Conservation (phyloP, 1,140 invertebrate species). For the Halictus rubicundus region DNA sequence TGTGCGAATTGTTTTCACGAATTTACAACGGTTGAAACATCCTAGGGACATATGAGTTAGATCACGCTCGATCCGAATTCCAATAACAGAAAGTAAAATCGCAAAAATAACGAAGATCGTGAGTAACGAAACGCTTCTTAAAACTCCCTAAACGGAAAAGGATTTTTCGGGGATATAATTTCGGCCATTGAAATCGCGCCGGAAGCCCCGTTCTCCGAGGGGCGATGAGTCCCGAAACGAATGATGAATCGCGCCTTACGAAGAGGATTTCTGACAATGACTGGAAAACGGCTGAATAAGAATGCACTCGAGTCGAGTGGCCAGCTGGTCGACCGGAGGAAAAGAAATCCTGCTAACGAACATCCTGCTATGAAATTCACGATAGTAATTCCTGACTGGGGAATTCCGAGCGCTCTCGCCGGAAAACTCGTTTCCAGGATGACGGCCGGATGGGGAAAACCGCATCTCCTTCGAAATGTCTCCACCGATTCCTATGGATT, state of each 20-base stretch:
- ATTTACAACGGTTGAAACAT: no score
- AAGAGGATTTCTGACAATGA: constrained; percentile 34
- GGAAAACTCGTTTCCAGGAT: constrained; percentile 50
- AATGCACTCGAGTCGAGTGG: constrained; percentile 55
- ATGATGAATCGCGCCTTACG: constrained; percentile 47
- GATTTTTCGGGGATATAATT: constrained; percentile 23
- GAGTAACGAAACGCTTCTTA: background rate
- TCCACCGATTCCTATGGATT: constrained; percentile 30
- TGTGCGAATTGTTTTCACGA: no score
- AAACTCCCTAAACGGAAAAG: constrained; percentile 4
- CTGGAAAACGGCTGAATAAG: constrained; percentile 48
- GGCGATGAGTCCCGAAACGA: constrained; percentile 22
- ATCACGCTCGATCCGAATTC: no score
- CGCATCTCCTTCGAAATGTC: constrained; percentile 31
- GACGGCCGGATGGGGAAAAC: constrained; percentile 19
- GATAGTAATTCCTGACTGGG: constrained; percentile 49
- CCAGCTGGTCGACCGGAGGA: constrained; percentile 36
- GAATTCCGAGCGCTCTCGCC: constrained; percentile 25
- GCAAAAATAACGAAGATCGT: background rate
- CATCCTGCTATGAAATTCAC: constrained; percentile 57
- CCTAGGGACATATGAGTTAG: accelerated
- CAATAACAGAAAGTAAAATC: background rate
- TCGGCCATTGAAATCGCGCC: constrained; percentile 8
- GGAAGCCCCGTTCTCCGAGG: constrained; percentile 12
- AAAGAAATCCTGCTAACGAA: constrained; percentile 65